Base-by-base conservation (phyloP, 1,140 invertebrate species). In the Leucophenga varia region DNA sequence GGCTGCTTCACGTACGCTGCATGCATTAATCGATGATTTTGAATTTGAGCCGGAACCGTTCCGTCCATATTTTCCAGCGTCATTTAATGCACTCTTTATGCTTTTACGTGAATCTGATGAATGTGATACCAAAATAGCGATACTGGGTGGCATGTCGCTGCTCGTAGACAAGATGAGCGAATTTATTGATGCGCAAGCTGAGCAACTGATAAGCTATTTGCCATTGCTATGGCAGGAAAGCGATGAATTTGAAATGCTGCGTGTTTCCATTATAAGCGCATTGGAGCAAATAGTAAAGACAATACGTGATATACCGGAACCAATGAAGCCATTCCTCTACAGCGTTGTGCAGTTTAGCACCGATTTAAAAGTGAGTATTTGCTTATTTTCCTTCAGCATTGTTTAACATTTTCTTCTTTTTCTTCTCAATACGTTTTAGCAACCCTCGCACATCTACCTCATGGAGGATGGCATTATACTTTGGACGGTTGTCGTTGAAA, bases 51-150 rank as follows among this genome's bases (percentile, higher is more conserved):
- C 85, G 1, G 87, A 93, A 42, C 84, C 90, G 61, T 95, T 97
- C 70, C 80, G 85, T 43, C 85, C 89, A 9, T 96, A 86, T 76
- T 81, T 95, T 30, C 84, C 89, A 21, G 79, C 84, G 13, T 79
- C 83, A 2, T 93, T 95, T 68, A 80, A 82, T 39, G 79, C 89
- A 32, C 78, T 97, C 3, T 95, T 95, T 77, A 78, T 84, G 46
- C 79, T 97, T 36, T 77, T 97, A 36, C 90, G 91, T 69, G 89
- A 95, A 77, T 89, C 90, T 0, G 81, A 85, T 55, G 92, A 96
- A 77, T 95, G 90, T 80, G 93, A 97, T 76, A 94, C 90, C 3
- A 97, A 96, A 79, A 93, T 96, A 86, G 86, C 91, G 60, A 87
- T 96, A 13, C 78, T 97, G 17, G 87, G 89, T 75, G 90, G 94